Base-by-base conservation (phyloP, 2,113 vertebrate genomes). In the Pseudorasbora parva region DNA sequence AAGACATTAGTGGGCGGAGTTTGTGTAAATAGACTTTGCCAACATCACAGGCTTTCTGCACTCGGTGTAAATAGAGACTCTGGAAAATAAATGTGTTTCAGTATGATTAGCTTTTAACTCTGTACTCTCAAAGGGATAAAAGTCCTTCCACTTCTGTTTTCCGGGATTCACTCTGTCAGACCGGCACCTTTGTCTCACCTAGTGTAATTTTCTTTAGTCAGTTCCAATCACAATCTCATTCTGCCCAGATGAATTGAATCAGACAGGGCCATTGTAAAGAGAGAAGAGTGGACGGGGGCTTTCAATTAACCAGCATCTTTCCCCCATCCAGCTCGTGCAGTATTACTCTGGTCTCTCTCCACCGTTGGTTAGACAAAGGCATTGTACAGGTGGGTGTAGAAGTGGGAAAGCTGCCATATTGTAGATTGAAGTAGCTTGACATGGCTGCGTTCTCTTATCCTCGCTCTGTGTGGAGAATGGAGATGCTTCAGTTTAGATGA, bases 371-470 rank as follows among this genome's bases (percentile, higher is more conserved):
- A 12, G 17, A 41, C 14, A 17, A 59, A 45, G 57, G 10, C 43
- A 37, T 73, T 84, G 69, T 51, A 30, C 3, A 17, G 30, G 56
- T n/a, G 41, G 12, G 56, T 37, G 41, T 71, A 47, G 64, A 79
- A 59, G 30, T 73, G 76, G 51, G 68, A 57, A 78, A 19, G 33
- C 54, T 47, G 77, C 82, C 57, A 86, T 74, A 41, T 77, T 41
- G 4, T 25, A 86, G 83, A 86, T 59, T 72, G 59, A 88, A 81
- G 54, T 78, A 85, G 79, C 71, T 62, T 89, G 87, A 88, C 84
- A 82, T 71, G 75, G 79, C 81, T 75, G 84, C 82, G 87, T 89
- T 81, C 89, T 89, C 87, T 90, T 82, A 85, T 87, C 85, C 76
- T 74, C 51, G 25, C 66, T 77, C 62, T 84, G 54, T 33, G 60